Evolutionary conservation across 2,888 invertebrate species (phyloP), one percentile per base, ranked within the genome.

Genomic region (Choristoneura rosaceana): DNA sequence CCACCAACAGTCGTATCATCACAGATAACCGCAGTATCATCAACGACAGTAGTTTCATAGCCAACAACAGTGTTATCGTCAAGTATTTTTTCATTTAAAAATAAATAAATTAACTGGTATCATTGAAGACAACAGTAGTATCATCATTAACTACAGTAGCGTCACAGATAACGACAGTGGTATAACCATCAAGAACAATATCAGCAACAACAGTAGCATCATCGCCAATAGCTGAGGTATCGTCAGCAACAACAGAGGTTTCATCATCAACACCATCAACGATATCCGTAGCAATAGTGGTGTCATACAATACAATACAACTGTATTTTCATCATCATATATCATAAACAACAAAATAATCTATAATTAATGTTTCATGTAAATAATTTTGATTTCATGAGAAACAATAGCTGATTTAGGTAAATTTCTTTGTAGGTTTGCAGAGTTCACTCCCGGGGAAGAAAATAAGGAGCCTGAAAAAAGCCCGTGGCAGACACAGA

Each of bases 401-500:
- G 0, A 38, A 38, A 38, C 38, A 38, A 38, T 38, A 38, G 38
- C 38, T 5, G 38, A 38, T 38, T 38, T 38, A 38, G 38, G 7
- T 4, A 38, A 4, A 38, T 38, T 38, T 38, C 38, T 63, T 58
- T 45, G 33, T 25, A 95, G 97, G 73, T 92, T 96, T 75, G 86
- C 97, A 4, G 96, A 96, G 74, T 95, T 95, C 45, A 81, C 87
- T 1, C 85, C 87, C 1, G 73, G 79, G 7, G 93, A 94, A 63
- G 93, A 93, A 10, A 92, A 55, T 55, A 55, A 84, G 70, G 93
- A 90, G 78, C 90, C 87, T 2, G 93, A 94, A 74, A 94, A 93
- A 70, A 94, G 92, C 78, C 92, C 95, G 0, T 90, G 95, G 91
- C 95, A 95, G 79, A 92, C 89, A 10, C 96, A 96, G 84, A 95